These are phyloP conservation scores for Melanotaenia nigrans DNA, from an alignment of 2,797 vertebrate genomes.

Conservation along the genomic window DNA sequence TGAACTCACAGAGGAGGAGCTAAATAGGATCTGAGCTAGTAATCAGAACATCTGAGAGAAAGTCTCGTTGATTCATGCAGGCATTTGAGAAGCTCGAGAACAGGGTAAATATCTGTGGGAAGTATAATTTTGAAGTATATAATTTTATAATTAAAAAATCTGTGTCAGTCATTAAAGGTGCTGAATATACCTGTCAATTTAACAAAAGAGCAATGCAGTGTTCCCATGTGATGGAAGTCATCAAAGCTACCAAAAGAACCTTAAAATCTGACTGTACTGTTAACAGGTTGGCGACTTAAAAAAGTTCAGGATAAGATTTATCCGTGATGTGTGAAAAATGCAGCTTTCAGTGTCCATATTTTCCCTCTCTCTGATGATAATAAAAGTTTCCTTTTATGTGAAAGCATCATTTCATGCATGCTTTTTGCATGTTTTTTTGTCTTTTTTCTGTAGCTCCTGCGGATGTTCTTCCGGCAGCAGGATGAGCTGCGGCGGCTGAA, in stretches of 20 bases:
- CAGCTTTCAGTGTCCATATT: background rate
- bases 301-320: background rate
- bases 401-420: background rate
- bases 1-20: background rate
- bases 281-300: background rate
- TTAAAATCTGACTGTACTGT: background rate
- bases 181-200: background rate
- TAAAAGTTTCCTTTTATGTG: too few relatives aligned
- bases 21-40: background rate
- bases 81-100: background rate
- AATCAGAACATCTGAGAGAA: background rate
- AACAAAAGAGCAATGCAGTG: background rate
- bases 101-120: background rate
- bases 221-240: background rate
- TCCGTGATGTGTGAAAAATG: background rate
- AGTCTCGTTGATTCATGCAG: background rate
- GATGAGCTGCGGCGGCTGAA: slow-evolving; percentile 94
- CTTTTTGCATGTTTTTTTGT: background rate
- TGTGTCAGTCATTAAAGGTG: background rate
- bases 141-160: background rate
- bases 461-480: slow-evolving; percentile 98
- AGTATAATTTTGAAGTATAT: background rate
- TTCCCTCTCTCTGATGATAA: background rate
- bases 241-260: background rate
- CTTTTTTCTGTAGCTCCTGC: slow-evolving; percentile 85